A percentile compares a stretch with the other conserved stretches of the same genome.
Evolutionary conservation across 2,888 invertebrate genomes (phyloP).

Genomic region (Matsumyia berberina): DNA sequence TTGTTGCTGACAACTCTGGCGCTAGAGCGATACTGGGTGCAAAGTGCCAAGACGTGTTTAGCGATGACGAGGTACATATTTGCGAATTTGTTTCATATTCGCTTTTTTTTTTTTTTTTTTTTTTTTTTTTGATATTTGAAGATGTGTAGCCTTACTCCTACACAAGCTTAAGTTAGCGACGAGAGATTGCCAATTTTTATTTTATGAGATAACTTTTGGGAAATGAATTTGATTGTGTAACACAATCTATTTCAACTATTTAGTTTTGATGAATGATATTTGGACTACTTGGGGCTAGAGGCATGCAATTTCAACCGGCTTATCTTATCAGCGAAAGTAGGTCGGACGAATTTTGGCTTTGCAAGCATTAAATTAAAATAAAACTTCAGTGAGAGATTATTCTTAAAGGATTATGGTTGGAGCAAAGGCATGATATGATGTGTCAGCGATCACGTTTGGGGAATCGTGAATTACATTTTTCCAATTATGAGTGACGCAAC

Average conservation of each 20-base stretch:
- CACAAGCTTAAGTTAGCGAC: constrained; percentile 3
- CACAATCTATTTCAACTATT: neutral
- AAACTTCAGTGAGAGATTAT: too few relatives aligned
- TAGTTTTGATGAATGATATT: constrained; percentile 11
- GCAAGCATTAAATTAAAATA: too few relatives aligned
- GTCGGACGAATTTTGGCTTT: neutral
- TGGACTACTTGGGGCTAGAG: neutral
- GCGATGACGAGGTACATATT: constrained; percentile 13
- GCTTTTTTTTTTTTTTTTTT: too few relatives aligned
- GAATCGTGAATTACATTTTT: too few relatives aligned
- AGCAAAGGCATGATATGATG: too few relatives aligned
- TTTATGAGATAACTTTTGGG: neutral
- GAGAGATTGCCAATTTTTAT: neutral
- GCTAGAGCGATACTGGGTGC: constrained; percentile 15
- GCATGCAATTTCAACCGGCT: neutral
- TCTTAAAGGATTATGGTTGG: too few relatives aligned
- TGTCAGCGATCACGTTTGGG: too few relatives aligned
- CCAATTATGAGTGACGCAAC: too few relatives aligned
- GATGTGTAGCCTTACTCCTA: constrained; percentile 5
- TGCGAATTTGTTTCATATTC: neutral
- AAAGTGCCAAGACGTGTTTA: constrained; percentile 25
- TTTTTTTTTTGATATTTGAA: neutral
- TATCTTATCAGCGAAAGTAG: neutral
- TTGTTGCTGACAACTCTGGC: constrained; percentile 25
- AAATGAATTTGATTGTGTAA: constrained; percentile 9